Evolutionary conservation across 2,888 invertebrate genomes (phyloP), one percentile per base, ranked within the genome.

Genomic region (Cephus nigrinus): DNA sequence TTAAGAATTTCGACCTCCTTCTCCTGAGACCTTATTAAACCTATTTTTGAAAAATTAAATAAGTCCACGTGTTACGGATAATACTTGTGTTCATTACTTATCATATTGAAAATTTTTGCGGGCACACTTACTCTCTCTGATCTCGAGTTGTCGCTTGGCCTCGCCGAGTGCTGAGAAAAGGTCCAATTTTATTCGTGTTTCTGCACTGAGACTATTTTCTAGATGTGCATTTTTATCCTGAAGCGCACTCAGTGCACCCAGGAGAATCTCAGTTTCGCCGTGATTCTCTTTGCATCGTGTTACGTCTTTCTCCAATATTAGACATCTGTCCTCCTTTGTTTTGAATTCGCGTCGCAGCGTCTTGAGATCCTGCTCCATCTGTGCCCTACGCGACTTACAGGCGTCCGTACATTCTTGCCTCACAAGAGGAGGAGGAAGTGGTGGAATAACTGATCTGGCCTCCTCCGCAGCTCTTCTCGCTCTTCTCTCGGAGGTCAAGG

Each of bases 161-260:
- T 98, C 98, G 68, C 98, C 98, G 76, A 99, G 95, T 83, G 99
- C 99, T 83, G 98, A 97, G 93, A 99, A 98, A 89, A 99, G 95
- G 93, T 99, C 99, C 88, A 99, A 95, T 93, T 99, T 99, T 92
- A 99, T 96, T 88, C 98, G 95, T 85, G 98, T 99, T 94, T 99
- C 99, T 74, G 98, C 97, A 82, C 97, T 98, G 85, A 99, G 94
- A 89, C 97, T 97, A 90, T 96, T 96, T 93, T 99, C 98, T 87
- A 99, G 94, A 91, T 98, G 98, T 87, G 95, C 92, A 90, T 97
- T 98, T 91, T 98, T 97, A 90, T 98, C 98, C 92, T 97, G 96
- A 93, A 98, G 94, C 82, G 96, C 95, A 75, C 94, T 94, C 84
- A 97, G 92, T 32, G 97, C 97, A 69, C 95, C 94, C 93, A 96